Conservation (phyloP, 2,888 invertebrate genomes). For the Liodrosophila aerea region DNA sequence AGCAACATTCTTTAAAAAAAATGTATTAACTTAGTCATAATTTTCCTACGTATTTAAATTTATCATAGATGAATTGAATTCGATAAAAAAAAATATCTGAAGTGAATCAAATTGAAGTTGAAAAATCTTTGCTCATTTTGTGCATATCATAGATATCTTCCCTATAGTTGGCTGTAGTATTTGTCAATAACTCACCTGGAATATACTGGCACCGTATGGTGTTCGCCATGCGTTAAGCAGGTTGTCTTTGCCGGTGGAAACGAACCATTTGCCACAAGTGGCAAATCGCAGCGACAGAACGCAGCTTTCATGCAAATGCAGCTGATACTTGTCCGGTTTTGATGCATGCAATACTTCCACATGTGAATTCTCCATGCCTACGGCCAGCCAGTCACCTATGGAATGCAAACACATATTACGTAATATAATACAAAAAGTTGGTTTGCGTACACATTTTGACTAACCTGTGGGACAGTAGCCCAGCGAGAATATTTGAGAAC, state of each 20-base stretch:
- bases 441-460: neutral
- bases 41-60: too few species aligned
- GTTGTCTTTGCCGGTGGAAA: slow-evolving; percentile 99
- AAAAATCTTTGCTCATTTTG: too few species aligned
- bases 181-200: slow-evolving; percentile 94
- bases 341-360: slow-evolving; percentile 96
- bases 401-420: slow-evolving; percentile 4
- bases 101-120: too few species aligned
- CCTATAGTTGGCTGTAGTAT: too few species aligned
- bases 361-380: slow-evolving; percentile 99
- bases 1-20: too few species aligned
- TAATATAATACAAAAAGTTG: too few species aligned
- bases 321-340: slow-evolving; percentile 97
- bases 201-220: slow-evolving; percentile 98
- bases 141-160: too few species aligned
- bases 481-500: slow-evolving; percentile 92
- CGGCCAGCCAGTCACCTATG: slow-evolving; percentile 95
- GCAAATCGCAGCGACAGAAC: slow-evolving; percentile 98
- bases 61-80: too few species aligned
- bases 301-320: slow-evolving; percentile 97
- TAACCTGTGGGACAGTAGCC: slow-evolving; percentile 95
- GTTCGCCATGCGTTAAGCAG: slow-evolving; percentile 98
- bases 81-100: too few species aligned
- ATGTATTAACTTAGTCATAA: too few species aligned
- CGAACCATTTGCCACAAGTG: slow-evolving; percentile 98